These are phyloP conservation scores for Psittacara wagleri DNA, from an alignment of 2,113 vertebrate genomes.

Conservation along the genomic window DNA sequence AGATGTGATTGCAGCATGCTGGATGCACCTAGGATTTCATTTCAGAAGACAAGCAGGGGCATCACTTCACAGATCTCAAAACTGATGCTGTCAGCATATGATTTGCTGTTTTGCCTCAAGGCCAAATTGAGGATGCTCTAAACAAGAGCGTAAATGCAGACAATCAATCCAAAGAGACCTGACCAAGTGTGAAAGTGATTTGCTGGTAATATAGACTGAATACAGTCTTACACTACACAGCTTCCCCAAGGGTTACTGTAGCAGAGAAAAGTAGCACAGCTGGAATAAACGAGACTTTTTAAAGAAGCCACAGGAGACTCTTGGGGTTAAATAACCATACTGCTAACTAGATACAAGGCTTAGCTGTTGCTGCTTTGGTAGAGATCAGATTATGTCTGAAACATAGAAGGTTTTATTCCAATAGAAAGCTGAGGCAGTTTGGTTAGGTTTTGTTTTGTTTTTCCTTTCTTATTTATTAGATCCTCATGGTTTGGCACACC, in stretches of 20 bases:
- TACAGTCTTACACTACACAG: not conserved
- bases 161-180: not conserved
- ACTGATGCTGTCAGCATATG: not conserved
- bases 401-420: not conserved
- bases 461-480: not conserved
- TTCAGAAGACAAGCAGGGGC: not conserved
- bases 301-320: not conserved
- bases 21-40: not conserved
- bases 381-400: not conserved
- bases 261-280: not conserved
- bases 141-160: not conserved
- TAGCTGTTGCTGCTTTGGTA: not conserved
- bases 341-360: not conserved
- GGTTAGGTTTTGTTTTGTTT: not conserved
- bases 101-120: not conserved
- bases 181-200: constrained; percentile 7
- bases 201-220: not conserved
- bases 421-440: not conserved
- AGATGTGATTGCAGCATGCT: not conserved
- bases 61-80: not conserved
- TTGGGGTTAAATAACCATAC: not conserved
- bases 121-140: not conserved
- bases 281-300: not conserved
- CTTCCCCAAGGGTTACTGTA: not conserved
- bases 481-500: not conserved